Percentiles rank a stretch among this genome's conserved stretches.
Evolutionary conservation across 2,888 invertebrate genomes (phyloP).

Genomic region (Acheta domesticus): DNA sequence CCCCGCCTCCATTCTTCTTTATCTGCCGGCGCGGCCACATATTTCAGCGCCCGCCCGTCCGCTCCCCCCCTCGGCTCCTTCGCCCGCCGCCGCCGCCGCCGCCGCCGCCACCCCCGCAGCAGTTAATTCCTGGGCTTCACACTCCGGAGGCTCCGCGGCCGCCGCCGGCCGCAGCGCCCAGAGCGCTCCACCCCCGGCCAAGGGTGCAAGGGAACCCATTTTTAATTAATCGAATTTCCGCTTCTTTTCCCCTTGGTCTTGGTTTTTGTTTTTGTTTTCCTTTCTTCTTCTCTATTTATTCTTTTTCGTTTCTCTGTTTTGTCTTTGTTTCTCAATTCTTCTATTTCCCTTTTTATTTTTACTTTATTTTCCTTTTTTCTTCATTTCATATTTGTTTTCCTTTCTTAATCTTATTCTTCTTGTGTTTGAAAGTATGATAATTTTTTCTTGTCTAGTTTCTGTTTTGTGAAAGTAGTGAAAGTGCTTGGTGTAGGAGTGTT

Average conservation of each 20-base stretch:
- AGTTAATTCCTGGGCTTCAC: not conserved
- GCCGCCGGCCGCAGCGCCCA: too few relatives aligned
- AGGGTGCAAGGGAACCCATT: too few relatives aligned
- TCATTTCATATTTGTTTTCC: too few relatives aligned
- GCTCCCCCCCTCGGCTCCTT: not conserved
- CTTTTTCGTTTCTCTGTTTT: accelerated
- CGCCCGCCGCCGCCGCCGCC: not conserved
- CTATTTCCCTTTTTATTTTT: too few relatives aligned
- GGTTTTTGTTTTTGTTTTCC: not conserved
- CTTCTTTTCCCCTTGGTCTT: not conserved
- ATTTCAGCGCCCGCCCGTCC: not conserved
- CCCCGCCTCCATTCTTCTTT: constrained; percentile 18
- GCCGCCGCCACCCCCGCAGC: not conserved
- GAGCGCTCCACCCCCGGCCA: too few relatives aligned
- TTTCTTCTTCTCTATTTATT: not conserved
- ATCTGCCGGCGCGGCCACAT: not conserved
- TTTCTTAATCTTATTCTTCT: too few relatives aligned
- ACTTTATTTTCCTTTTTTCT: too few relatives aligned
- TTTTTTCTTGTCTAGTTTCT: too few relatives aligned
- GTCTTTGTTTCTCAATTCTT: not conserved
- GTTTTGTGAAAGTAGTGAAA: too few relatives aligned
- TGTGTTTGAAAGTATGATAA: too few relatives aligned
- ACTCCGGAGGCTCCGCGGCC: not conserved
- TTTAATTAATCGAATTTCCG: not conserved
- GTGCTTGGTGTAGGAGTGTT: too few relatives aligned